phyloP scores from a whole-genome alignment of 2,888 invertebrate genomes.

The Sialis lutaria region DNA sequence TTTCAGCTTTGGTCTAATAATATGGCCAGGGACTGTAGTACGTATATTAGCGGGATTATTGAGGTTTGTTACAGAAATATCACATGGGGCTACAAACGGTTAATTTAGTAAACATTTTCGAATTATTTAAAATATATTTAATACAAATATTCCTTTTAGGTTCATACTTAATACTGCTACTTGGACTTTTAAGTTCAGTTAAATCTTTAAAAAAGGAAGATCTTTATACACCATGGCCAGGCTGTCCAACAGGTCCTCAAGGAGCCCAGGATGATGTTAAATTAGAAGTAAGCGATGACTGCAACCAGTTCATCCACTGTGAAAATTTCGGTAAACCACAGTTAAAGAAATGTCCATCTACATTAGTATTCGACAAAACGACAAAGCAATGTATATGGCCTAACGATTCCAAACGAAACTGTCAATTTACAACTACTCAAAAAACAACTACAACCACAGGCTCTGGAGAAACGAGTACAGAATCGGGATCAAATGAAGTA shows the following conservation, averaged over 20 bases:
- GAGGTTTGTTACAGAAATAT: too few relatives aligned
- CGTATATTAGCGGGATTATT: too few relatives aligned
- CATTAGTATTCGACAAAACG: neutral
- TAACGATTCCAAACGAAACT: neutral
- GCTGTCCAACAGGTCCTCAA: neutral
- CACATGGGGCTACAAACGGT: too few relatives aligned
- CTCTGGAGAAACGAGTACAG: neutral
- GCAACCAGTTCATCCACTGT: neutral
- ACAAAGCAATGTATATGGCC: neutral
- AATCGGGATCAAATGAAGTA: neutral
- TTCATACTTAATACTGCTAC: too few relatives aligned
- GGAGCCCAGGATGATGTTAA: neutral
- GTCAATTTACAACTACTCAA: too few relatives aligned
- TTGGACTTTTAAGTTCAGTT: too few relatives aligned
- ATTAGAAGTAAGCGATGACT: neutral
- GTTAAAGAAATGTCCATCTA: neutral
- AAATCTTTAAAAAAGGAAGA: neutral
- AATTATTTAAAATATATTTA: too few relatives aligned
- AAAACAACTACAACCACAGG: neutral
- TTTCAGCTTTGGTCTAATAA: too few relatives aligned
- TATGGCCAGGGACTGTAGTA: too few relatives aligned
- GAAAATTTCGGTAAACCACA: neutral
- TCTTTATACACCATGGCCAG: neutral
- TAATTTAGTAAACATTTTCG: too few relatives aligned
- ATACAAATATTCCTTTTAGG: too few relatives aligned